Percentiles rank a stretch among this genome's conserved stretches.
phyloP scores from a whole-genome alignment of 1,140 invertebrate species.

The Pseudobourletiella spinata region DNA sequence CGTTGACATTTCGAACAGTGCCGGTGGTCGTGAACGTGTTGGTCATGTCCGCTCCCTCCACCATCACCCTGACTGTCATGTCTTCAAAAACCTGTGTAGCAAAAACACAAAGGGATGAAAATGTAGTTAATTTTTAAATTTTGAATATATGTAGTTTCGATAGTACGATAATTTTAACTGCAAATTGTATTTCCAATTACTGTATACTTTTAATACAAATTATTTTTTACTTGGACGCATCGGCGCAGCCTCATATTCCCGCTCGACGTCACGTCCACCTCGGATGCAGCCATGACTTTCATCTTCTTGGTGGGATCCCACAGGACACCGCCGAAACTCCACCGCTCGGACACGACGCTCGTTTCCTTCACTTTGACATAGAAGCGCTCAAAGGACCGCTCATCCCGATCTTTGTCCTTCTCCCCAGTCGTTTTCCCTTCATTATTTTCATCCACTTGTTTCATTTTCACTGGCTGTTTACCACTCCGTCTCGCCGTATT shows the following conservation, averaged over 20 bases:
- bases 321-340: slow-evolving; percentile 25
- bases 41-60: slow-evolving; percentile 26
- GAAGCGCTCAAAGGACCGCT: slow-evolving; percentile 20
- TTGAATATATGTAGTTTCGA: too few species aligned
- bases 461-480: slow-evolving; percentile 40
- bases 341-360: slow-evolving; percentile 11
- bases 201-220: too few species aligned
- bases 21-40: slow-evolving; percentile 5
- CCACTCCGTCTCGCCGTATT: neutral
- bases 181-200: too few species aligned
- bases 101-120: too few species aligned
- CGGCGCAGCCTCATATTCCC: slow-evolving; percentile 13
- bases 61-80: slow-evolving; percentile 12
- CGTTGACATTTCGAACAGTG: neutral
- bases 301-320: slow-evolving; percentile 28
- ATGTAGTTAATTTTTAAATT: too few species aligned
- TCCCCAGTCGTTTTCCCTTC: too few species aligned
- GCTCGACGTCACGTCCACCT: slow-evolving; percentile 13
- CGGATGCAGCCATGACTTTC: slow-evolving; percentile 20
- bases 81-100: slow-evolving; percentile 18
- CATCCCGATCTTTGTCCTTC: neutral
- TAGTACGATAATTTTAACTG: too few species aligned
- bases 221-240: slow-evolving; percentile 15
- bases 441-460: neutral
- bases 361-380: slow-evolving; percentile 6